Conservation (phyloP, 2,113 vertebrate species). For the Ctenomys sociabilis region DNA sequence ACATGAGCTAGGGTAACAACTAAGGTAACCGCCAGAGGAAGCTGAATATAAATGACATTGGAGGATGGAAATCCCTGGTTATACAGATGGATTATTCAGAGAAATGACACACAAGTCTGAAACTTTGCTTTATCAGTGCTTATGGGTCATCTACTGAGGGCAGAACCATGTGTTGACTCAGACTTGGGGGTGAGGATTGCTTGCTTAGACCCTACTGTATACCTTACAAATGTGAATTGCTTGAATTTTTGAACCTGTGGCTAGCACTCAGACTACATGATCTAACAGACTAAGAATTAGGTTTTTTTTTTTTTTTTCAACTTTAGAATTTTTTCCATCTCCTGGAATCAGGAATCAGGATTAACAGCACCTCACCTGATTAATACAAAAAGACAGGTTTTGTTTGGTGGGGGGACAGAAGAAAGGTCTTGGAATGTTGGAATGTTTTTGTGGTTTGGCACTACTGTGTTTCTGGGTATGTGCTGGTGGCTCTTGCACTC, state of each 20-base stretch:
- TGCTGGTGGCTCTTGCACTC: not conserved
- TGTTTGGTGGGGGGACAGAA: slow-evolving; percentile 37
- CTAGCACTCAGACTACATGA: not conserved
- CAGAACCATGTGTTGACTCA: slow-evolving; percentile 37
- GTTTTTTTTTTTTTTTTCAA: not conserved
- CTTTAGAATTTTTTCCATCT: slow-evolving; percentile 21
- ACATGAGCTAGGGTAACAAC: slow-evolving; percentile 27
- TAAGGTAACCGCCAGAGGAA: slow-evolving; percentile 38
- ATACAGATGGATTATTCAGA: slow-evolving; percentile 50
- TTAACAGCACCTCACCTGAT: slow-evolving; percentile 47
- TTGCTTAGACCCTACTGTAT: not conserved
- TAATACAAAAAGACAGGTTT: slow-evolving; percentile 40
- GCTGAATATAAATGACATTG: slow-evolving; percentile 53
- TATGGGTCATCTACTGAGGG: slow-evolving; percentile 47
- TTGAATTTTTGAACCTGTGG: not conserved
- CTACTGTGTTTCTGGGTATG: not conserved
- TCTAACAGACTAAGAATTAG: slow-evolving; percentile 18
- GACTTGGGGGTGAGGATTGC: not conserved
- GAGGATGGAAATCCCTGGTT: slow-evolving; percentile 39
- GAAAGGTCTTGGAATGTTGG: slow-evolving; percentile 37
- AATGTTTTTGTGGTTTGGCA: not conserved
- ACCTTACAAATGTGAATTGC: slow-evolving; percentile 21
- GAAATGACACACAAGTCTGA: slow-evolving; percentile 57
- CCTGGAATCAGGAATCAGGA: not conserved
- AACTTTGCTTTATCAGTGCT: slow-evolving; percentile 64